A percentile compares a stretch with the other conserved stretches of the same genome.
phyloP scores from a whole-genome alignment of 2,797 vertebrate species.

The Argya squamiceps region DNA sequence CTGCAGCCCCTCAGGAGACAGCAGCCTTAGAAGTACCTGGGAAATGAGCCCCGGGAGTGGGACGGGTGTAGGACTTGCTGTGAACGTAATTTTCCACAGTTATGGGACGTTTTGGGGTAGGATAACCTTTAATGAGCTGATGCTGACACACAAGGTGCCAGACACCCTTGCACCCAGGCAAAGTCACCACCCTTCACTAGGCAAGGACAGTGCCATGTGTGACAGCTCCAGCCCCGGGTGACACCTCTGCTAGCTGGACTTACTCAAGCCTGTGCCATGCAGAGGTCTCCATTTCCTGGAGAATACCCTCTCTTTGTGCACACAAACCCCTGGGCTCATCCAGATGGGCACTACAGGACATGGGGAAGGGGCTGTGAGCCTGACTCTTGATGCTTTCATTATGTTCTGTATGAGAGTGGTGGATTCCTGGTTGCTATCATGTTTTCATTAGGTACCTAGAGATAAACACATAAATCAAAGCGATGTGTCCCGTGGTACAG shows the following conservation, averaged over 20 bases:
- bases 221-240: fast-evolving
- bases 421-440: neutral
- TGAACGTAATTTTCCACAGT: neutral
- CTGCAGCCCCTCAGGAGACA: neutral
- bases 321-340: neutral
- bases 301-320: neutral
- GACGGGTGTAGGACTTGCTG: neutral
- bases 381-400: neutral
- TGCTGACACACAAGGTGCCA: neutral
- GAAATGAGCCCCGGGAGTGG: neutral
- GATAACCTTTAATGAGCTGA: neutral
- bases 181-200: fast-evolving
- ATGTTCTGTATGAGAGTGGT: neutral
- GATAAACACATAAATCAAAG: conserved; percentile 26
- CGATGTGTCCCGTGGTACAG: neutral
- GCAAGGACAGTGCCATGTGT: neutral
- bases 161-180: neutral
- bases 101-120: neutral
- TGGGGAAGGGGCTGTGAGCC: neutral
- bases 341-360: neutral
- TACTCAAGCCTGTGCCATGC: neutral
- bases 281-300: neutral
- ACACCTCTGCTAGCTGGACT: neutral
- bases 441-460: neutral
- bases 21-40: neutral